Percentiles rank a stretch among this genome's conserved stretches.
phyloP scores from a whole-genome alignment of 2,113 vertebrate genomes.

The Seriola rivoliana region DNA sequence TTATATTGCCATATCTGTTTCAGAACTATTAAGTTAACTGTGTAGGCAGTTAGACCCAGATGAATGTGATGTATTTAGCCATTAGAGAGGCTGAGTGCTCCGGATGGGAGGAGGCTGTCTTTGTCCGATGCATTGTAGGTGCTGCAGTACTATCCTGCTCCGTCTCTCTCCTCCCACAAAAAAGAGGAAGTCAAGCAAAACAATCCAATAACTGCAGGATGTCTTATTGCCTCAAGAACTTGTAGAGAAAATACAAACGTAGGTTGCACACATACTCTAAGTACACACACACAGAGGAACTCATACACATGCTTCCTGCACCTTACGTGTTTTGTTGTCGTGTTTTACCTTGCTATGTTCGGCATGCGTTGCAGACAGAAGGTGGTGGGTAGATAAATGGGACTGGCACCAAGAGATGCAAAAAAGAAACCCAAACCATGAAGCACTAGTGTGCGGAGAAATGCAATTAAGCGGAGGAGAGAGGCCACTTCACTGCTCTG shows the following conservation, averaged over 20 bases:
- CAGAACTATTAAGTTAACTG: slow-evolving; percentile 39
- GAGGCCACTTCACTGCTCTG: slow-evolving; percentile 35
- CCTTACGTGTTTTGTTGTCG: neutral
- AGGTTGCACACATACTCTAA: slow-evolving; percentile 4
- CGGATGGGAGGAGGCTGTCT: slow-evolving; percentile 50
- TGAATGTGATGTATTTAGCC: slow-evolving; percentile 65
- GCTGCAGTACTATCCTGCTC: slow-evolving; percentile 45
- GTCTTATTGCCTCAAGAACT: slow-evolving; percentile 56
- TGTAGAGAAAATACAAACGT: slow-evolving; percentile 16
- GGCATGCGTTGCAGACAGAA: slow-evolving; percentile 25
- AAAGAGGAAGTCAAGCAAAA: slow-evolving; percentile 68
- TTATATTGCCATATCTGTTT: slow-evolving; percentile 16
- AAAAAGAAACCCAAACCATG: slow-evolving; percentile 14
- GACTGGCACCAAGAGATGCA: slow-evolving; percentile 9
- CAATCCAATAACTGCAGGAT: slow-evolving; percentile 65
- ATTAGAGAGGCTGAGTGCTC: slow-evolving; percentile 63
- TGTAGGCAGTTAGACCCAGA: slow-evolving; percentile 66
- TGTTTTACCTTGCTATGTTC: slow-evolving; percentile 28
- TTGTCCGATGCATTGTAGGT: slow-evolving; percentile 43
- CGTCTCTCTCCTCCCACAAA: slow-evolving; percentile 50
- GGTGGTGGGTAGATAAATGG: slow-evolving; percentile 5
- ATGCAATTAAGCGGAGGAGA: slow-evolving; percentile 53
- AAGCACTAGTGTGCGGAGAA: slow-evolving; percentile 44
- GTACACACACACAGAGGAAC: slow-evolving; percentile 1
- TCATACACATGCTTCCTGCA: neutral